Evolutionary conservation across 2,888 invertebrate species (phyloP), one percentile per base, ranked within the genome.

Genomic region (Digitonthophagus gazella): DNA sequence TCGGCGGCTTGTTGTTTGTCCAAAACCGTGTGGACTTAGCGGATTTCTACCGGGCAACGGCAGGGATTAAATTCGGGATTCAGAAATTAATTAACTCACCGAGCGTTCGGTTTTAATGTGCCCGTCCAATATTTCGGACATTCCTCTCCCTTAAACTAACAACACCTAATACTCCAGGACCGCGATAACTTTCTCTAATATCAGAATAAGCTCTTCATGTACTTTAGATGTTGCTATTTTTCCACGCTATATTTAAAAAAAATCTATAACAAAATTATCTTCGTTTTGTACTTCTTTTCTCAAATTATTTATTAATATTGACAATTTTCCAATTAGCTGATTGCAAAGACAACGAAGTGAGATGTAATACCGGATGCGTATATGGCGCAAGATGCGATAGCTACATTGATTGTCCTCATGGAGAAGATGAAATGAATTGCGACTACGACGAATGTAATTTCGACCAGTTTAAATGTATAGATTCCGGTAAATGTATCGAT

Each of bases 401-500:
- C 64, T 66, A 75, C 58, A 58, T 54, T 44, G 82, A 86, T 76
- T 86, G 87, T 77, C 72, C 74, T 14, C 8, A 44, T 44, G 28
- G 28, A 6, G 28, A 44, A 44, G 28, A 44, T 44, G 28, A 44
- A 44, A 3, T 1, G 2, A 44, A 44, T 44, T 44, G 28, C n/a
- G n/a, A n/a, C n/a, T 44, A 44, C 28, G 28, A 11, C 54, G 76
- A 72, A 58, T 86, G 86, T 74, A 73, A 74, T 22, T 72, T 72
- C 3, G 76, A 81, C 71, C 80, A 88, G 76, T 86, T 86, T 79
- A 83, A 83, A 20, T 90, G 90, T 79, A 58, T 6, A 3, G 78
- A 81, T 72, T 84, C 84, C 73, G 84, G 86, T 56, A 83, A 83
- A 72, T 89, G 89, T 78, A 83, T 84, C 77, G 84, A 80, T 65